A percentile compares a stretch with the other conserved stretches of the same genome.
Evolutionary conservation across 2,797 vertebrate species (phyloP).

Genomic region (Podarcis lilfordi): DNA sequence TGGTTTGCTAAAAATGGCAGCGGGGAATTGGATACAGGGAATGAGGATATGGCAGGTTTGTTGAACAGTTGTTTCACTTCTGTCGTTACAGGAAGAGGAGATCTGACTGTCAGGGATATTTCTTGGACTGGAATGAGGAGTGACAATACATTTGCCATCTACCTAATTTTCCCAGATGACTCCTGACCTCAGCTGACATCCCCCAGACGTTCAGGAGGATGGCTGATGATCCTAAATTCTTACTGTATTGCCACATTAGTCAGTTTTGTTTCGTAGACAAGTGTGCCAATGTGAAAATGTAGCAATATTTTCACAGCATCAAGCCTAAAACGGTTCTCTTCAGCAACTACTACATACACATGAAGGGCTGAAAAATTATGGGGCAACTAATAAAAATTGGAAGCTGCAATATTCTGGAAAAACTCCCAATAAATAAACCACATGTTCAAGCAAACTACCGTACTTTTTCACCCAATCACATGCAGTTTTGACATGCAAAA

Average conservation of each 20-base stretch:
- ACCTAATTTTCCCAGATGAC: conserved; percentile 67
- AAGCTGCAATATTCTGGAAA: not conserved
- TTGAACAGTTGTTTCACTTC: conserved; percentile 47
- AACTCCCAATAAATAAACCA: not conserved
- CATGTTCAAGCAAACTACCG: not conserved
- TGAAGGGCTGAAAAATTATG: conserved; percentile 30
- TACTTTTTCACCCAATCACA: not conserved
- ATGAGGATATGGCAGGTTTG: conserved; percentile 18
- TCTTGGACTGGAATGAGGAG: conserved; percentile 56
- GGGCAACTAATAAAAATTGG: conserved; percentile 16
- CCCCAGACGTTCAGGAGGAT: conserved; percentile 41
- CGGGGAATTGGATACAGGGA: conserved; percentile 34
- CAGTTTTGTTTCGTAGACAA: conserved; percentile 52
- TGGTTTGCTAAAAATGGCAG: conserved; percentile 46
- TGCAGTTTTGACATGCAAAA: no score
- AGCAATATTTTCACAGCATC: not conserved
- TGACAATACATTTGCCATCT: conserved; percentile 68
- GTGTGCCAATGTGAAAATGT: conserved; percentile 39
- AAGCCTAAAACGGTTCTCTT: conserved; percentile 35
- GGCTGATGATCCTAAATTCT: conserved; percentile 55
- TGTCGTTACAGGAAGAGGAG: conserved; percentile 51
- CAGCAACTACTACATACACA: conserved; percentile 33
- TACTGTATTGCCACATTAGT: conserved; percentile 45
- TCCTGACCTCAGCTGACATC: conserved; percentile 63
- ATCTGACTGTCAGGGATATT: conserved; percentile 48